Percentiles rank a stretch among this genome's conserved stretches.
These are phyloP conservation scores for Bellardia bayeri DNA, from an alignment of 2,888 invertebrate genomes.

Conservation along the genomic window DNA sequence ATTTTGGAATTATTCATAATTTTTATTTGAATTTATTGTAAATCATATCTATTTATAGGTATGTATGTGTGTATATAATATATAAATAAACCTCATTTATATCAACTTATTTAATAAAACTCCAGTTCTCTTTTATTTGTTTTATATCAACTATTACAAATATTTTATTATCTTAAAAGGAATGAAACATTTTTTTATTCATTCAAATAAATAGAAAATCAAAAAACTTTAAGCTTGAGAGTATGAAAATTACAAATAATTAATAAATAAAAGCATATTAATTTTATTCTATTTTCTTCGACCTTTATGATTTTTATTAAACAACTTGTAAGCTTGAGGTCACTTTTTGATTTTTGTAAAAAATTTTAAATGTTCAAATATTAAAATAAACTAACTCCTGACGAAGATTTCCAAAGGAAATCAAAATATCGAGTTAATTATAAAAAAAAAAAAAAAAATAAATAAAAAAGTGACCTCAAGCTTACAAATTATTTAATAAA, in stretches of 20 bases:
- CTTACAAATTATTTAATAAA: no score
- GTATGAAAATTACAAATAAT: conserved; percentile 47
- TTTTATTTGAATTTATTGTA: conserved; percentile 54
- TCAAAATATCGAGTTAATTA: no score
- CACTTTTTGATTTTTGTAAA: no score
- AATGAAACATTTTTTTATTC: conserved; percentile 6
- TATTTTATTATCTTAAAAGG: conserved; percentile 29
- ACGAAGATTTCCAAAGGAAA: no score
- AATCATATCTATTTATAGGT: conserved; percentile 62
- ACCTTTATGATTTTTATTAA: no score
- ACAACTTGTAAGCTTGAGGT: no score
- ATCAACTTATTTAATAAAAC: conserved; percentile 58
- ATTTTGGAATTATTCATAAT: conserved; percentile 48
- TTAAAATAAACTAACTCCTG: no score
- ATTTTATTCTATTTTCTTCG: no score
- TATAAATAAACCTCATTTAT: conserved; percentile 46
- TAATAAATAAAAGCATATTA: conserved; percentile 11
- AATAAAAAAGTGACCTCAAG: no score
- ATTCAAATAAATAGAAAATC: conserved; percentile 37
- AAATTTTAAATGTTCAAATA: no score
- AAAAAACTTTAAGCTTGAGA: conserved; percentile 45
- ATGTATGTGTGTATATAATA: conserved; percentile 20
- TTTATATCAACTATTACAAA: conserved; percentile 42
- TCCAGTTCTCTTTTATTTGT: conserved; percentile 23
- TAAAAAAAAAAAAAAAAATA: no score